Base-by-base conservation (phyloP, 1,140 invertebrate genomes). In the Atta cephalotes region DNA sequence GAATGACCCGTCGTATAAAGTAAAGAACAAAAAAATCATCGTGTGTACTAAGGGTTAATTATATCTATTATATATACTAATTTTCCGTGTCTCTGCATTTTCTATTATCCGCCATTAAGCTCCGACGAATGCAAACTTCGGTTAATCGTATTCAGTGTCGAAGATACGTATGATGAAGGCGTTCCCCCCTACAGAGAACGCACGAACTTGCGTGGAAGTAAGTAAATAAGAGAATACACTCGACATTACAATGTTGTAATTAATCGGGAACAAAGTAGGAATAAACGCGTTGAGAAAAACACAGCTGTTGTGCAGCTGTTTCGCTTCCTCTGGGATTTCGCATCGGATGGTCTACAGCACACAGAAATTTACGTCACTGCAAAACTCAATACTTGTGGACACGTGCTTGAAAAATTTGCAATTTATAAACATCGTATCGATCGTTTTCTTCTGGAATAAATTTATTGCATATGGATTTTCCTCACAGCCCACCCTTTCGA, bases 231-330 rank as follows among this genome's bases (percentile, higher is more conserved):
- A 25, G 12, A 66, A n/a, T 53, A 35, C 49, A 28, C 68, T 74
- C 68, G 56, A 9, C 39, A 62, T 84, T 74, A 56, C 70, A 62
- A 62, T 74, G 56, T 65, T 80, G 39, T 79, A 79, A 77, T 85
- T 78, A 66, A 85, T 77, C 35, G 82, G 51, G 74, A 58, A 60
- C 21, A 53, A 68, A 84, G 70, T 74, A 79, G 62, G 18, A 39
- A 35, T 85, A 12, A 77, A 62, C 63, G 35, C n/a, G 72, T 9
- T 65, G 71, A 65, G 82, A 85, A 78, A 85, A 85, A 79, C 60
- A 25, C 82, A 85, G 82, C 82, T 85, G 82, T 65, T n/a, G n/a
- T 6, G 60, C 81, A 84, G 81, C 71, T 84, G 81, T 84, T 78
- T 85, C 28, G 60, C 51, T 79, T 78, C 60, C 72, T 65, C 74